Percentiles rank a stretch among this genome's conserved stretches.
phyloP scores from a whole-genome alignment of 2,113 vertebrate genomes.

The Steatornis caripensis region DNA sequence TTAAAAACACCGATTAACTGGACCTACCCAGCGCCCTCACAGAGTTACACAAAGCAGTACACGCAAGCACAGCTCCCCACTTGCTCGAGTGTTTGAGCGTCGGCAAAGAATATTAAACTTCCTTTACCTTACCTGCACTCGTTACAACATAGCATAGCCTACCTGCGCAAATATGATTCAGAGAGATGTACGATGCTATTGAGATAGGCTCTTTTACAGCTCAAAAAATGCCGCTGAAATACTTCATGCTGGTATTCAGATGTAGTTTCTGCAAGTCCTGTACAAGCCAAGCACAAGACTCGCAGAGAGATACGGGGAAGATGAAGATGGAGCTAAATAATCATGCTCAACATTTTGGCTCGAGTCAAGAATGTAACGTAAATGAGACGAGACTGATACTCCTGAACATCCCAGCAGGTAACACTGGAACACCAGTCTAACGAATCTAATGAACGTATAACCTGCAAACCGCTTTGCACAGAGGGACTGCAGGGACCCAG shows the following conservation, averaged over 20 bases:
- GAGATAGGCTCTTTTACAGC: rapidly evolving
- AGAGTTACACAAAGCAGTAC: too few relatives aligned
- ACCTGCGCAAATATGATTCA: rapidly evolving
- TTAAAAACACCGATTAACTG: not conserved
- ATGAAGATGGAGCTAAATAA: not conserved
- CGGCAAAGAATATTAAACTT: not conserved
- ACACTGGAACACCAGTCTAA: not conserved
- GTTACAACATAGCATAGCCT: rapidly evolving
- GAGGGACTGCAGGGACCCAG: not conserved
- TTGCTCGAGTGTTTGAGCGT: not conserved
- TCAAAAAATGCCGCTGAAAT: not conserved
- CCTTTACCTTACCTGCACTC: not conserved
- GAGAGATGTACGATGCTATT: rapidly evolving
- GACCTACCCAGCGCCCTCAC: not conserved
- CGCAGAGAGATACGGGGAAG: not conserved
- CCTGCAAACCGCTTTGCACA: not conserved
- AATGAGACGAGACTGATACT: not conserved
- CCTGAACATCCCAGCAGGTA: not conserved
- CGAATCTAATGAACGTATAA: not conserved
- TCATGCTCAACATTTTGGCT: not conserved
- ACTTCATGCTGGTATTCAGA: too few relatives aligned
- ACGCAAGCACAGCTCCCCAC: not conserved
- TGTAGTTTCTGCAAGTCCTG: too few relatives aligned
- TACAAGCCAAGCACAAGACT: not conserved
- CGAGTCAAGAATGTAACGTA: not conserved